phyloP scores from a whole-genome alignment of 2,113 vertebrate genomes.

The Apeltes quadracus region DNA sequence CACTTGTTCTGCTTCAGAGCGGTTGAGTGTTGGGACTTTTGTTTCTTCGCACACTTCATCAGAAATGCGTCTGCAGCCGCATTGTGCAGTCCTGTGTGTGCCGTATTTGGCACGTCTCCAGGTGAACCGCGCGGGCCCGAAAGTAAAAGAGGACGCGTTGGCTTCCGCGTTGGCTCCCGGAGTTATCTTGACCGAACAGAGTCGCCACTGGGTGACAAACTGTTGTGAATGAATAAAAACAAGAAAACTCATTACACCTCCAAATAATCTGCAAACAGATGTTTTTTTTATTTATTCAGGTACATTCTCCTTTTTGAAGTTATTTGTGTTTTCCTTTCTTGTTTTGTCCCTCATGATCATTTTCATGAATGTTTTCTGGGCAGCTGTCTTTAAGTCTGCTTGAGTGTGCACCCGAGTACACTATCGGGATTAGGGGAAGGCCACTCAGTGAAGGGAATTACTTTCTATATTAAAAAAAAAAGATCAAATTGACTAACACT shows the following conservation, averaged over 20 bases:
- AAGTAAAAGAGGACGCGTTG: constrained; percentile 41
- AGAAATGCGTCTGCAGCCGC: constrained; percentile 45
- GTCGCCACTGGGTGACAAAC: constrained; percentile 15
- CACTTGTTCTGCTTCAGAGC: constrained; percentile 27
- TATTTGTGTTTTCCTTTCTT: not conserved
- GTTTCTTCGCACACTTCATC: constrained; percentile 43
- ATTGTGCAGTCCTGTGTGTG: constrained; percentile 37
- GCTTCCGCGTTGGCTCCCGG: constrained; percentile 37
- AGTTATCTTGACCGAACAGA: constrained; percentile 64
- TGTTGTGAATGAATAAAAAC: constrained; percentile 25
- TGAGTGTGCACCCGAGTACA: not conserved
- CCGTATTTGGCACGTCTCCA: constrained; percentile 40
- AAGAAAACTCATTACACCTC: constrained; percentile 36
- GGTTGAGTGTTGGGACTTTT: constrained; percentile 32
- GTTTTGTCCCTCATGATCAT: constrained; percentile 19
- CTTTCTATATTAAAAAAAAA: not conserved
- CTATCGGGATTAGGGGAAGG: not conserved
- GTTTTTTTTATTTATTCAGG: not conserved
- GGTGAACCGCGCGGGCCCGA: constrained; percentile 42
- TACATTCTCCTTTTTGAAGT: constrained; percentile 2
- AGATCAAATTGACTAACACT: not conserved
- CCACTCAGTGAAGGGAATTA: not conserved
- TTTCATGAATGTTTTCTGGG: not conserved
- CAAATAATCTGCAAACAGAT: constrained; percentile 21
- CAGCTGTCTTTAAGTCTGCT: not conserved